Base-by-base conservation (phyloP, 2,113 vertebrate species). In the Oryzias woworae region DNA sequence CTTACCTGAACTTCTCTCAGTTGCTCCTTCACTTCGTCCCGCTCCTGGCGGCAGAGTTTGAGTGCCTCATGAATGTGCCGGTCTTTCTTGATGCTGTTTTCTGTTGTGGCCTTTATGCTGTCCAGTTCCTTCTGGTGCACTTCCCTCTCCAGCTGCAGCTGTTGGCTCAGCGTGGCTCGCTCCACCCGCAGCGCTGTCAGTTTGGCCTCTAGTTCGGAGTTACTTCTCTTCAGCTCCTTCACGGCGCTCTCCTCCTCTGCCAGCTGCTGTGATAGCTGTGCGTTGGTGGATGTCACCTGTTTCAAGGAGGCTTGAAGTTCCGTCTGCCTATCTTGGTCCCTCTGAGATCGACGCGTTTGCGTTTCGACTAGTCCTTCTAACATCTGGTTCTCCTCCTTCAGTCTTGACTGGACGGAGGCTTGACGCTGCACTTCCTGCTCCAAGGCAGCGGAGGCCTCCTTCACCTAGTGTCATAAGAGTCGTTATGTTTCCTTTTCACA, bases 71-170 rank as follows among this genome's bases (percentile, higher is more conserved):
- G 92, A 69, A 92, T 53, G 0, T 90, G 92, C 3, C 75, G 84
- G 3, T 95, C 94, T 16, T 93, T 93, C 75, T 92, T 94, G 84
- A 87, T 92, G 75, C 84, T 63, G 31, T 87, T 91, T 68, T 95
- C 90, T 66, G 87, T 31, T 8, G 88, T 90, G 0, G 81, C 87
- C 59, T 77, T 91, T 53, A 94, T 78, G 83, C 89, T 90, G 41
- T 68, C 78, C 81, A 96, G 15, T 61, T 97, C 95, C 70, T 91
- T 92, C 70, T 92, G 90, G 75, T 97, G 94, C 75, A 93, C 81
- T 36, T 95, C 94, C 63, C 94, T 92, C 79, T 97, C 94, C 3
- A 94, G 88, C 86, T 94, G 93, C 79, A 98, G 85, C 81, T 97
- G 95, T 56, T 87, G 82, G 7, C 87, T 89, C 62, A 93, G 52